These are phyloP conservation scores for Rhogogaster chlorosoma DNA, from an alignment of 2,888 invertebrate genomes.

Conservation along the genomic window DNA sequence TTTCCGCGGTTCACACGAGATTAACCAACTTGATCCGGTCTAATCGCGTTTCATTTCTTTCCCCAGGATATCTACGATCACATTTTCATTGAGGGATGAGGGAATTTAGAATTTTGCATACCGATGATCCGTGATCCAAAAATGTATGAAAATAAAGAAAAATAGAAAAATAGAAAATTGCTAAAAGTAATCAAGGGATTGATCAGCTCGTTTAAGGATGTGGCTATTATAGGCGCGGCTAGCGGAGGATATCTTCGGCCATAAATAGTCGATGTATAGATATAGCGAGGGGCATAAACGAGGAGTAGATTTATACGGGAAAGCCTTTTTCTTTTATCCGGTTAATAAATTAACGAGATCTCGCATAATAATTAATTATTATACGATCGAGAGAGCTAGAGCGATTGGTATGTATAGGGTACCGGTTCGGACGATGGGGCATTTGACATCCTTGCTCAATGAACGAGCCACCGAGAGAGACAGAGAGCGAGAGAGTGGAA, in stretches of 20 bases:
- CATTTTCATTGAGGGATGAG: background rate
- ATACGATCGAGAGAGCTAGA: constrained; percentile 18
- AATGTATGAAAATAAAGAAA: background rate
- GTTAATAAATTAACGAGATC: constrained; percentile 43
- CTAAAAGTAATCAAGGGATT: background rate
- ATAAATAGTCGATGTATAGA: background rate
- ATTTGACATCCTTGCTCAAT: constrained; percentile 45
- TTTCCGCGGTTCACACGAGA: background rate
- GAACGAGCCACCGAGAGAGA: constrained; percentile 1
- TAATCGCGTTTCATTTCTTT: background rate
- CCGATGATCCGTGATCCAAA: background rate
- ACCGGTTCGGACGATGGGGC: constrained; percentile 32
- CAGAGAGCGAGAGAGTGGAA: background rate
- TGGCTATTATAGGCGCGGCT: constrained; percentile 20
- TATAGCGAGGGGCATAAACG: background rate
- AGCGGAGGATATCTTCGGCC: background rate
- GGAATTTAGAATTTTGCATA: background rate
- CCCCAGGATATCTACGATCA: background rate
- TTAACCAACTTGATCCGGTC: background rate
- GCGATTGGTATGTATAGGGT: background rate
- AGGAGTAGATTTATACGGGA: constrained; percentile 2
- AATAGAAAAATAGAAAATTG: background rate
- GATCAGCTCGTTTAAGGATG: background rate
- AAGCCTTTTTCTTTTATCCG: background rate
- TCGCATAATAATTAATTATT: constrained; percentile 42